phyloP scores from a whole-genome alignment of 2,797 vertebrate species.

The Propithecus perrieri region DNA sequence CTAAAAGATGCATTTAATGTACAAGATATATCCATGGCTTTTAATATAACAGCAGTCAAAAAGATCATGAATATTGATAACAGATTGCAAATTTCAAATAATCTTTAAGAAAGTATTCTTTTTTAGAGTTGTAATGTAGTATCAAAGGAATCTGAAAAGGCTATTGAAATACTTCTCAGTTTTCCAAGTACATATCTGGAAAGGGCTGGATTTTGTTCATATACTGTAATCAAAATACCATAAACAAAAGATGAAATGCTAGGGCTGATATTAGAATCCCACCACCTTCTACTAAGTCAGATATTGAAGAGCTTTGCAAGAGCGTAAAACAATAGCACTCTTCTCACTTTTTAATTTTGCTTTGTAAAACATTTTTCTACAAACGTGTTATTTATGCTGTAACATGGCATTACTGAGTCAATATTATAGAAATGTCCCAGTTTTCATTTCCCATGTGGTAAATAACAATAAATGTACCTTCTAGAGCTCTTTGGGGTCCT shows the following conservation, averaged over 20 bases:
- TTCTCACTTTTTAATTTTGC: neutral
- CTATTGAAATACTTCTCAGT: neutral
- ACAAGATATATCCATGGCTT: neutral
- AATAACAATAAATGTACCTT: fast-evolving
- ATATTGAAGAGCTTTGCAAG: neutral
- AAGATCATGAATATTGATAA: neutral
- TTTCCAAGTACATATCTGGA: fast-evolving
- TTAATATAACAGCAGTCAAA: neutral
- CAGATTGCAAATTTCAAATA: neutral
- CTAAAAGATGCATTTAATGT: neutral
- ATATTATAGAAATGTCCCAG: neutral
- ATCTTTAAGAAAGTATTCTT: neutral
- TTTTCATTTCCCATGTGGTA: neutral
- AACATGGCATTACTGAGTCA: neutral
- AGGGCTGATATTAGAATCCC: fast-evolving
- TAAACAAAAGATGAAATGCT: fast-evolving
- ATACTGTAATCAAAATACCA: neutral
- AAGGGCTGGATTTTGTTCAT: neutral
- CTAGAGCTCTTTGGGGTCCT: neutral
- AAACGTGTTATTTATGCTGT: neutral
- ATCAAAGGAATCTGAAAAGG: neutral
- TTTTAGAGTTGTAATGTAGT: no score
- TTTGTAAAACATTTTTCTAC: neutral
- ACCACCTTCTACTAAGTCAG: fast-evolving
- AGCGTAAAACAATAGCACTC: fast-evolving